Conservation (phyloP, 2,888 invertebrate species). For the Dione juno region DNA sequence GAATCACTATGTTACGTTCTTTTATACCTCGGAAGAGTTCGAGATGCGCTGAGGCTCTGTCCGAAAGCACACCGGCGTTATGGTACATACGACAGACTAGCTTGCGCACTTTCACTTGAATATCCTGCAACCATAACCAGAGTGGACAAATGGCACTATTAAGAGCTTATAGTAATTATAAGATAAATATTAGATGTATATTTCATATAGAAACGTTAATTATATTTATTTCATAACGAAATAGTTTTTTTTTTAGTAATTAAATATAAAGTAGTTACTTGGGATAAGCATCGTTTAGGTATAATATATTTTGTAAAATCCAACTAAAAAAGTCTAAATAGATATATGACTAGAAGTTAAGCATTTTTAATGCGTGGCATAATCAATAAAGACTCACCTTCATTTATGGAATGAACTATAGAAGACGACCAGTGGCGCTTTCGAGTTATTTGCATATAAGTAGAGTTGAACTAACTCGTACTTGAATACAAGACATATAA, state of each 20-base stretch:
- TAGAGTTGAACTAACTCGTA: slow-evolving; percentile 42
- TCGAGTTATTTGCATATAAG: slow-evolving; percentile 73
- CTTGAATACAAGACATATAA: slow-evolving; percentile 21
- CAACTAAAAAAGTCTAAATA: not conserved
- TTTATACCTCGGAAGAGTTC: slow-evolving; percentile 82
- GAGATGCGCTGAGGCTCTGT: slow-evolving; percentile 69
- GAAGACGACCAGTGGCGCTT: slow-evolving; percentile 60
- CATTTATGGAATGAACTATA: slow-evolving; percentile 52
- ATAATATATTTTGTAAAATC: not conserved
- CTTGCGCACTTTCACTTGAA: slow-evolving; percentile 66
- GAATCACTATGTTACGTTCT: slow-evolving; percentile 72
- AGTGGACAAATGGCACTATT: not conserved
- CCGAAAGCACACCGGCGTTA: slow-evolving; percentile 64
- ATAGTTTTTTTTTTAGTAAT: not conserved
- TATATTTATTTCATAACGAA: not conserved
- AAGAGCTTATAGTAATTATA: not conserved
- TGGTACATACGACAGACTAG: slow-evolving; percentile 56
- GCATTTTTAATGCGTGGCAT: not conserved
- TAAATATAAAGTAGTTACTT: not conserved
- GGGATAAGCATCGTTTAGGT: not conserved
- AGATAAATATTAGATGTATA: not conserved
- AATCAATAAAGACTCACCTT: slow-evolving; percentile 38
- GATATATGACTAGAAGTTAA: not conserved
- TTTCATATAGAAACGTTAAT: not conserved
- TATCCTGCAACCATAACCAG: slow-evolving; percentile 34